Percentiles rank a stretch among this genome's conserved stretches.
Conservation (phyloP, 2,888 invertebrate genomes). For the Tenodera sinensis region DNA sequence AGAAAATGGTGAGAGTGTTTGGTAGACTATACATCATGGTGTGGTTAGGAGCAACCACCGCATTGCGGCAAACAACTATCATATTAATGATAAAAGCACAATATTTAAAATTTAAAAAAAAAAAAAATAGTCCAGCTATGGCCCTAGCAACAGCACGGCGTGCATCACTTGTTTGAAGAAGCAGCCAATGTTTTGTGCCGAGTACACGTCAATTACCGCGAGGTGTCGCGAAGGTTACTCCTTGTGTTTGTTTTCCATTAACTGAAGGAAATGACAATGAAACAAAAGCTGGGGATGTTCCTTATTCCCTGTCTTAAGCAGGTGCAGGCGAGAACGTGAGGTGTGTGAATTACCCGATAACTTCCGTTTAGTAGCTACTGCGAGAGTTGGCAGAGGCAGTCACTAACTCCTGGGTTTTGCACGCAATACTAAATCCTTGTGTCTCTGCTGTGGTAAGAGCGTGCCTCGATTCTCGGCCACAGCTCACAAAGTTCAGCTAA, state of each 20-base stretch:
- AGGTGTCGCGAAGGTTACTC: not conserved
- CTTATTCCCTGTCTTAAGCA: not conserved
- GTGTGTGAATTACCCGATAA: not conserved
- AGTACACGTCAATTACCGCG: not conserved
- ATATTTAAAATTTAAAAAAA: no score
- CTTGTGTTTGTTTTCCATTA: conserved; percentile 8
- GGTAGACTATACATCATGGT: no score
- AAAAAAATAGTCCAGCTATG: no score
- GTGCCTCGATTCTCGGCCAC: not conserved
- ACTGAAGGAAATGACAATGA: not conserved
- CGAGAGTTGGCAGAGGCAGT: not conserved
- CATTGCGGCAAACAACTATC: no score
- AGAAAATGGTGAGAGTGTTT: no score
- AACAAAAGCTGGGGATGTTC: not conserved
- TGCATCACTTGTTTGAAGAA: not conserved
- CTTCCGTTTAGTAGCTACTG: not conserved
- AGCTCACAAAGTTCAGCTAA: not conserved
- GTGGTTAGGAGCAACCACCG: no score
- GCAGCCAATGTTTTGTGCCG: not conserved
- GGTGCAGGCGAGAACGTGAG: not conserved
- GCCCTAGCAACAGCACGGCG: not conserved
- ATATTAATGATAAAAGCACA: no score
- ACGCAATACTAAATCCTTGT: not conserved
- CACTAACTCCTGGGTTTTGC: not conserved
- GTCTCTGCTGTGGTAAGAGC: not conserved